A percentile compares a stretch with the other conserved stretches of the same genome.
Evolutionary conservation across 2,888 invertebrate species (phyloP).

Genomic region (Tenthredo mesomela): DNA sequence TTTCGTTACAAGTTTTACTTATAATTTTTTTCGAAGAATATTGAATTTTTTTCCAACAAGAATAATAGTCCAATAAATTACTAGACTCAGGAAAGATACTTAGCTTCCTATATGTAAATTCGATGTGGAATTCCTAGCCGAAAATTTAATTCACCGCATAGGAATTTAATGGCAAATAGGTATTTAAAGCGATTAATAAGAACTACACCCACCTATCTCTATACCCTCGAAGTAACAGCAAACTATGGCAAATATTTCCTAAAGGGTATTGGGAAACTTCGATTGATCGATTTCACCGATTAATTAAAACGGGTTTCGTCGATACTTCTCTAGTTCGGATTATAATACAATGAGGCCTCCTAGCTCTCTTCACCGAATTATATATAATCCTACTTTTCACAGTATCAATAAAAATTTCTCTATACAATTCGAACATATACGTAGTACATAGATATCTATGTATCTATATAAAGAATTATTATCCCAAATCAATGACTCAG

Average conservation of each 20-base stretch:
- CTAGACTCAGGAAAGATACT: not conserved
- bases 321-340: not conserved
- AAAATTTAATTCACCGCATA: not conserved
- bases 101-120: not conserved
- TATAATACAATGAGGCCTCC: not conserved
- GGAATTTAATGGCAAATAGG: not conserved
- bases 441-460: no score
- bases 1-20: not conserved
- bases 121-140: not conserved
- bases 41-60: not conserved
- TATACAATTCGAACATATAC: no score
- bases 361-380: not conserved
- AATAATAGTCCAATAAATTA: not conserved
- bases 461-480: no score
- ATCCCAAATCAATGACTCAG: no score
- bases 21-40: not conserved
- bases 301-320: not conserved
- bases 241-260: slow-evolving; percentile 11
- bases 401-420: no score
- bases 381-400: not conserved
- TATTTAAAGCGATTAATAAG: slow-evolving; percentile 19
- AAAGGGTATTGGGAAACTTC: not conserved
- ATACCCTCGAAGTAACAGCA: not conserved
- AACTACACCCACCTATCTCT: not conserved
- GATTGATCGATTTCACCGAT: slow-evolving; percentile 2